phyloP scores from a whole-genome alignment of 2,797 vertebrate genomes.

The Carcharodon carcharias region DNA sequence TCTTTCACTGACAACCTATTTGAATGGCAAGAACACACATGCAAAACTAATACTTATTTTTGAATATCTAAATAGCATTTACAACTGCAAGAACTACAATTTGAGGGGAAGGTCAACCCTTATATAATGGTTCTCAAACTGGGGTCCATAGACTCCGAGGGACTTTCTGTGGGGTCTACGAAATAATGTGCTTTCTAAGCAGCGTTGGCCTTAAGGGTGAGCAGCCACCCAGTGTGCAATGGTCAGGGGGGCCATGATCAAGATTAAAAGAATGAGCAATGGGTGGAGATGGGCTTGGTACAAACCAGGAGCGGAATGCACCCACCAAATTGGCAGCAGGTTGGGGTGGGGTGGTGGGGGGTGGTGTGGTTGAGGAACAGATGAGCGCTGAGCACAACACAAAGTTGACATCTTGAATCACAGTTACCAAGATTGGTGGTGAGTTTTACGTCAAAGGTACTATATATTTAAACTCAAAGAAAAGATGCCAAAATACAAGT shows the following conservation, averaged over 20 bases:
- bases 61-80: background rate
- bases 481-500: no score
- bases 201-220: no score
- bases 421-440: background rate
- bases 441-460: background rate
- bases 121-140: background rate
- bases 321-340: background rate
- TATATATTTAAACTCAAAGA: no score
- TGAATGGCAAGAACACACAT: background rate
- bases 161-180: background rate
- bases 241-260: background rate
- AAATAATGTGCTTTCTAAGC: background rate
- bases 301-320: background rate
- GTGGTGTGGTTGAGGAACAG: background rate
- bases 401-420: background rate
- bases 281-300: background rate
- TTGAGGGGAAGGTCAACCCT: background rate
- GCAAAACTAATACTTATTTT: background rate
- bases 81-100: background rate
- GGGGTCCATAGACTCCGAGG: background rate
- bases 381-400: background rate
- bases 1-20: slow-evolving; percentile 12
- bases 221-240: background rate
- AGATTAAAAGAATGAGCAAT: background rate
- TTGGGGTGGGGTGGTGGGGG: background rate